Base-by-base conservation (phyloP, 2,113 vertebrate genomes). In the Cavia aperea region DNA sequence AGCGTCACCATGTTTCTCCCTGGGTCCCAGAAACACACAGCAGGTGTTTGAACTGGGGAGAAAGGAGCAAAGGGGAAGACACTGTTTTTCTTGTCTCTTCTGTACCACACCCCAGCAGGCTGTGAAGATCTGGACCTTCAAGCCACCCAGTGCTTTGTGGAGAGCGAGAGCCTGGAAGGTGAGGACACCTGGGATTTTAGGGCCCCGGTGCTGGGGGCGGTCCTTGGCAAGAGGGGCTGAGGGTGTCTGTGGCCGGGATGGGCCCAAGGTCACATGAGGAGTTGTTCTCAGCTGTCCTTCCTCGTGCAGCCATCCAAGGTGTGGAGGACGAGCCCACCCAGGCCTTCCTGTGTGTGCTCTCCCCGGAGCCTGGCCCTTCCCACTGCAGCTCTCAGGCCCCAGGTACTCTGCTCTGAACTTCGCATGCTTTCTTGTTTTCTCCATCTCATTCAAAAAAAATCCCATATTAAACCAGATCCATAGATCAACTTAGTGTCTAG, bases 131-230 rank as follows among this genome's bases (percentile, higher is more conserved):
- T 96, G 62, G 89, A 92, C 56, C 62, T 97, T 39, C 95, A 96
- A 31, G 95, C 95, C 18, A 97, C 97, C 26, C 97, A 97, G 93
- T 96, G 96, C 75, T 97, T 96, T 92, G 88, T 96, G 81, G 65
- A 89, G 21, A 58, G 15, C 78, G 70, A 86, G 66, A 94, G 26
- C 56, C 43, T 46, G 18, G 83, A 83, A 85, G 96, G 96, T 96
- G 36, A 95, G 89, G 58, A 14, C 62, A 39, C 70, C 31, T 12
- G 1, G 56, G 73, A 51, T 11, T 0, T 66, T 49, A 60, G 56
- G 43, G 33, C 60, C 5, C 33, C 31, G 13, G 81, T 54, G 7
- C 49, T 31, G 29, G 19, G 43, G 29, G 19, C n/a, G 16, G 36
- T 66, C 91, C 43, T 75, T 88, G 24, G 14, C 63, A 29, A 70